These are phyloP conservation scores for Acanthiza pusilla DNA, from an alignment of 2,797 vertebrate genomes.

Conservation along the genomic window DNA sequence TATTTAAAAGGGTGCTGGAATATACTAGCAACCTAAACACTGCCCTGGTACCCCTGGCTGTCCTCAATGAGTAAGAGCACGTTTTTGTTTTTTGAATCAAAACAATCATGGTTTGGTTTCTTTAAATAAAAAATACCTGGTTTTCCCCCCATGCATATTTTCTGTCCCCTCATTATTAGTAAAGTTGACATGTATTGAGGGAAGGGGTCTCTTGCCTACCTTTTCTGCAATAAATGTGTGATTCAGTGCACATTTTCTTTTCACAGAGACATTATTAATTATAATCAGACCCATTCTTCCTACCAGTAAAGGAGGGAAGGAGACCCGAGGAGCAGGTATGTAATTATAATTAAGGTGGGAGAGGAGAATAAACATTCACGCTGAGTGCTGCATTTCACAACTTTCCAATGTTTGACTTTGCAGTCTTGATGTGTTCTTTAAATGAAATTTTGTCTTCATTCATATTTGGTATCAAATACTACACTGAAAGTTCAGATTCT, in stretches of 20 bases:
- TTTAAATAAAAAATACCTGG: too few relatives aligned
- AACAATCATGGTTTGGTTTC: background rate
- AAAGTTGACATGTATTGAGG: background rate
- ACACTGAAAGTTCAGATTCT: background rate
- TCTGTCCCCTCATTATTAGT: background rate
- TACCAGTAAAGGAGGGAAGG: background rate
- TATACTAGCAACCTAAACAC: background rate
- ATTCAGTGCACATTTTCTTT: background rate
- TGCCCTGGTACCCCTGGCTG: background rate
- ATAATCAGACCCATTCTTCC: background rate
- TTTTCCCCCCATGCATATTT: rapidly evolving
- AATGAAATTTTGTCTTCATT: background rate
- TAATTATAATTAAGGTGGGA: background rate
- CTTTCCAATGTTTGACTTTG: background rate
- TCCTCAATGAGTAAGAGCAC: background rate
- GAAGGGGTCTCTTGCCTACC: background rate
- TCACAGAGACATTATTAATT: background rate
- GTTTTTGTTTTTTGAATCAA: background rate
- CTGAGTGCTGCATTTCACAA: background rate
- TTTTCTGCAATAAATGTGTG: background rate
- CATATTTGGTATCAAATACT: background rate
- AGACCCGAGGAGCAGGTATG: background rate
- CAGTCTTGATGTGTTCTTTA: background rate
- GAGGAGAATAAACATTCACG: background rate
- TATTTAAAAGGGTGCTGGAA: background rate